Evolutionary conservation across 2,113 vertebrate genomes (phyloP).

Genomic region (Puma concolor): DNA sequence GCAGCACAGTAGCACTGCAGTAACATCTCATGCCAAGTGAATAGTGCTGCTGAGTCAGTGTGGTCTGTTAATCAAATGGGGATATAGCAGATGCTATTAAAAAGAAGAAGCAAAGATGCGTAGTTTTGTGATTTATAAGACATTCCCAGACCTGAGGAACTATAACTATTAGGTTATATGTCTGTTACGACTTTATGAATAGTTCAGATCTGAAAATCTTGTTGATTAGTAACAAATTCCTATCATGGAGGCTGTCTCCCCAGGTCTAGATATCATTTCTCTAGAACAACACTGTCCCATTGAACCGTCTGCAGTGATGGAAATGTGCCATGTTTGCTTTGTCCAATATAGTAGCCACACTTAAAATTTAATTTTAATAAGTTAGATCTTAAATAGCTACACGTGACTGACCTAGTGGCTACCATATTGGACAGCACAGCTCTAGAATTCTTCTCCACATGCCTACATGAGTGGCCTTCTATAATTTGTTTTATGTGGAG

Average conservation of each 20-base stretch:
- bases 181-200: background rate
- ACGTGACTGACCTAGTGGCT: background rate
- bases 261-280: background rate
- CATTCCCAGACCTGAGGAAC: background rate
- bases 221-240: background rate
- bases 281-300: background rate
- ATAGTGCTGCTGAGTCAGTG: background rate
- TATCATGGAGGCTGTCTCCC: background rate
- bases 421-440: background rate
- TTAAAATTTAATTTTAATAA: conserved; percentile 4
- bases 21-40: background rate
- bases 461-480: background rate
- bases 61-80: background rate
- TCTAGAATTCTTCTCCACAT: background rate
- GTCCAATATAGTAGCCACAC: background rate
- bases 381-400: background rate
- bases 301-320: background rate
- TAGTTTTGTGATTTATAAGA: background rate
- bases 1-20: background rate
- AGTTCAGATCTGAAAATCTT: background rate
- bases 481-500: background rate
- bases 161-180: background rate
- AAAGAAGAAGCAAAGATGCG: background rate
- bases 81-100: background rate
- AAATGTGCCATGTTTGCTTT: background rate